Percentiles rank a stretch among this genome's conserved stretches.
Evolutionary conservation across 1,140 invertebrate genomes (phyloP).

Genomic region (Musca vetustissima): DNA sequence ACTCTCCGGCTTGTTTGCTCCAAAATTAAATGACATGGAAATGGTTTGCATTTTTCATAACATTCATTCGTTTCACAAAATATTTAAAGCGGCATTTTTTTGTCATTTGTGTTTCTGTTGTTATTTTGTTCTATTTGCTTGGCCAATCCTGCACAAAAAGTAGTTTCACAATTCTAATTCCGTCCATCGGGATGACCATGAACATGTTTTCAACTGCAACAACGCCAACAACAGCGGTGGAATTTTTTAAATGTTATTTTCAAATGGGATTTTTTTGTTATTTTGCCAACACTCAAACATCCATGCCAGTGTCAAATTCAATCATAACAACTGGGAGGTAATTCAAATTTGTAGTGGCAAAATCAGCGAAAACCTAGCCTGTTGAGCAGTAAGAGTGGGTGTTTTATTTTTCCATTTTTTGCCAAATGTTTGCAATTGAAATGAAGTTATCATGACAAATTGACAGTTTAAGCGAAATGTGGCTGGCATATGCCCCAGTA

Average conservation of each 20-base stretch:
- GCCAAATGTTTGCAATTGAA: slow-evolving; percentile 4
- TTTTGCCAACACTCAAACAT: not conserved
- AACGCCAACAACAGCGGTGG: not conserved
- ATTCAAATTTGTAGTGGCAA: not conserved
- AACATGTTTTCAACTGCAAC: not conserved
- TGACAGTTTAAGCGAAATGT: slow-evolving; percentile 12
- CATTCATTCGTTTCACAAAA: slow-evolving; percentile 1
- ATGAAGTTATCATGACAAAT: slow-evolving; percentile 12
- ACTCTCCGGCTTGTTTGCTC: not conserved
- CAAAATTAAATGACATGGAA: slow-evolving; percentile 6
- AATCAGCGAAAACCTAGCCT: not conserved
- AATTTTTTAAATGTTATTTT: not conserved
- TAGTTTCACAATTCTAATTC: no score
- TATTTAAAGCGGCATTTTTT: no score
- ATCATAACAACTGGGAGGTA: no score
- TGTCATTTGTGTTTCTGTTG: no score
- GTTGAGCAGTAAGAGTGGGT: not conserved
- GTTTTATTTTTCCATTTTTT: not conserved
- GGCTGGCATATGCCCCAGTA: not conserved
- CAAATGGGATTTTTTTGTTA: not conserved
- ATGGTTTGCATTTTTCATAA: slow-evolving; percentile 5
- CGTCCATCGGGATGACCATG: no score
- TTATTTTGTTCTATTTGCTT: no score
- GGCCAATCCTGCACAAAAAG: no score
- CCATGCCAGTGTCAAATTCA: no score